These are phyloP conservation scores for Adoxophyes honmai DNA, from an alignment of 1,140 invertebrate species.

Conservation along the genomic window DNA sequence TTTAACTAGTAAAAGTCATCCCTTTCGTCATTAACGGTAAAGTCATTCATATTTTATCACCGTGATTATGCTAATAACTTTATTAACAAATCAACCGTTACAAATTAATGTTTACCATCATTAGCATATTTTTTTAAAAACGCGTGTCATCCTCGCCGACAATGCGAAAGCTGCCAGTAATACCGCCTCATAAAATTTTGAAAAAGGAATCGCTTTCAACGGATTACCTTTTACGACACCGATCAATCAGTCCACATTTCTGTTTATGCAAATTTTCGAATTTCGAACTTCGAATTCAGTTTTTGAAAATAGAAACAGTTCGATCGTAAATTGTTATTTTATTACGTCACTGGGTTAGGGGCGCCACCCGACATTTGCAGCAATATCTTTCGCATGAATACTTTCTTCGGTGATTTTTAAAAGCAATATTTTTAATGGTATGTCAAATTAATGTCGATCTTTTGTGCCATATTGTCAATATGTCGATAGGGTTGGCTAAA, in stretches of 20 bases:
- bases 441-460: slow-evolving; percentile 67
- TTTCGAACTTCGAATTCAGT: slow-evolving; percentile 47
- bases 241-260: slow-evolving; percentile 55
- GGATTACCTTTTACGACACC: slow-evolving; percentile 53
- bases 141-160: slow-evolving; percentile 49
- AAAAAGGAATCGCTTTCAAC: slow-evolving; percentile 27
- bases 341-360: slow-evolving; percentile 36
- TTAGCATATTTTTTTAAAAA: slow-evolving; percentile 68
- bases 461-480: slow-evolving; percentile 65
- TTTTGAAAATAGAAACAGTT: slow-evolving; percentile 23
- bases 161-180: slow-evolving; percentile 30
- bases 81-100: slow-evolving; percentile 75
- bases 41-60: slow-evolving; percentile 31
- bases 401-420: slow-evolving; percentile 53
- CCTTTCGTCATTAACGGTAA: slow-evolving; percentile 37
- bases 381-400: slow-evolving; percentile 59
- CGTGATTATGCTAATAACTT: slow-evolving; percentile 67
- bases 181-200: slow-evolving; percentile 45
- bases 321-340: slow-evolving; percentile 56
- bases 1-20: slow-evolving; percentile 61
- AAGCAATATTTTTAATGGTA: slow-evolving; percentile 72
- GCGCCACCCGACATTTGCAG: slow-evolving; percentile 31
- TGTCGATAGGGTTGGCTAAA: slow-evolving; percentile 61
- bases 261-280: slow-evolving; percentile 48
- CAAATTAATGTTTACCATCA: slow-evolving; percentile 72